Percentiles rank a stretch among this genome's conserved stretches.
Evolutionary conservation across 2,113 vertebrate species (phyloP).

Genomic region (Spea multiplicata): DNA sequence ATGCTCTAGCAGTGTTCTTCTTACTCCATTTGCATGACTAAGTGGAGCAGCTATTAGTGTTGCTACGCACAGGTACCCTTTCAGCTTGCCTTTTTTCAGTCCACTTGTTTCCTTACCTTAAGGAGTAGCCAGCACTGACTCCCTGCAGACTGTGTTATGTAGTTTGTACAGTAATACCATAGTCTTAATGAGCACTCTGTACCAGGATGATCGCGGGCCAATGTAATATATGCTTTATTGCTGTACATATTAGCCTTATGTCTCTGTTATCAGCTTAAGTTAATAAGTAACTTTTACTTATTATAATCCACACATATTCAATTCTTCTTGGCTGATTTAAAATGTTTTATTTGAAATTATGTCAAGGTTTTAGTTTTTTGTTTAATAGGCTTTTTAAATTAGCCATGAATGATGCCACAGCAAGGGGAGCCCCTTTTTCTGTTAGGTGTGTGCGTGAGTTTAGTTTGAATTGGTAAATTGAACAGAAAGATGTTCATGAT

Average conservation of each 20-base stretch:
- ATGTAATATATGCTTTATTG: constrained; percentile 18
- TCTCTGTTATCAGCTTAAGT: not conserved
- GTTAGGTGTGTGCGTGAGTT: too few species aligned
- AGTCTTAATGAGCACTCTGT: constrained; percentile 1
- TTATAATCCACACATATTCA: not conserved
- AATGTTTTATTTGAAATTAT: not conserved
- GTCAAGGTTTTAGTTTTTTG: too few species aligned
- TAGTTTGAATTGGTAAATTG: too few species aligned
- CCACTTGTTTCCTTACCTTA: not conserved
- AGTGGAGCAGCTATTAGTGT: not conserved
- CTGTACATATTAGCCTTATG: constrained; percentile 15
- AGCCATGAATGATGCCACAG: too few species aligned
- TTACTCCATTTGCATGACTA: not conserved
- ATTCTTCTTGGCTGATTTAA: not conserved
- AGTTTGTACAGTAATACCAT: not conserved
- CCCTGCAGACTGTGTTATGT: not conserved
- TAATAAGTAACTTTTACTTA: constrained; percentile 17
- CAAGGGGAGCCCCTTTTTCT: too few species aligned
- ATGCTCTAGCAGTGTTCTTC: not conserved
- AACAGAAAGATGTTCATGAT: too few species aligned
- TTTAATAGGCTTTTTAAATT: too few species aligned
- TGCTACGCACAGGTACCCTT: not conserved
- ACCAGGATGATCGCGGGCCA: not conserved
- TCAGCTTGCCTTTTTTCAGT: not conserved
- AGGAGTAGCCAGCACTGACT: not conserved